phyloP scores from a whole-genome alignment of 2,888 invertebrate species.

The Perizoma flavofasciatum region DNA sequence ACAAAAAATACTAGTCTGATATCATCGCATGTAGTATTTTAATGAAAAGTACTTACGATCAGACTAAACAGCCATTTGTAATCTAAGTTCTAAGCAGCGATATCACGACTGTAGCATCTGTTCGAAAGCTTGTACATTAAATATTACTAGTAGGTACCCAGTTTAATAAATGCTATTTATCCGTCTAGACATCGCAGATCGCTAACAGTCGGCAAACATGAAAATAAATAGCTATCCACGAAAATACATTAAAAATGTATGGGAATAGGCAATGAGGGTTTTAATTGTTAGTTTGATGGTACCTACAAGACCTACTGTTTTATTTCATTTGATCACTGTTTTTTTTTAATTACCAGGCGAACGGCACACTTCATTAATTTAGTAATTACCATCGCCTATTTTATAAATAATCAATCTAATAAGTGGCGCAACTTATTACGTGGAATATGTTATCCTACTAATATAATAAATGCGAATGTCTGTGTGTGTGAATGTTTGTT shows the following conservation, averaged over 20 bases:
- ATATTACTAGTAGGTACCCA: constrained; percentile 23
- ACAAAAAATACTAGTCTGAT: too few species aligned
- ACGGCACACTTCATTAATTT: too few species aligned
- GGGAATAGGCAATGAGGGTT: constrained; percentile 2
- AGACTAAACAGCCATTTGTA: constrained; percentile 21
- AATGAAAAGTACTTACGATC: constrained; percentile 17
- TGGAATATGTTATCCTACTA: too few species aligned
- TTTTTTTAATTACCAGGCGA: too few species aligned
- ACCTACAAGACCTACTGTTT: too few species aligned
- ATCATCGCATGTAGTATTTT: neutral
- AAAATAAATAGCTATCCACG: constrained; percentile 20
- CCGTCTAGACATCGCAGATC: constrained; percentile 38
- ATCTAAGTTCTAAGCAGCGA: constrained; percentile 31
- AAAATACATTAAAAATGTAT: constrained; percentile 12
- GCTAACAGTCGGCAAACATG: constrained; percentile 28
- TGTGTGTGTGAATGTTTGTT: too few species aligned
- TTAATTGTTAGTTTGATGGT: too few species aligned
- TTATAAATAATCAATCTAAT: too few species aligned
- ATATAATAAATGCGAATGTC: too few species aligned
- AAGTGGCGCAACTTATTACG: too few species aligned
- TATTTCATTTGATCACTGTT: too few species aligned
- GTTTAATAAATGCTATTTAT: constrained; percentile 34
- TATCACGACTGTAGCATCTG: constrained; percentile 29
- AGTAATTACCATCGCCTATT: too few species aligned
- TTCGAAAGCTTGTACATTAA: constrained; percentile 29